phyloP scores from a whole-genome alignment of 2,797 vertebrate species.

The Hozukius guyotensis region DNA sequence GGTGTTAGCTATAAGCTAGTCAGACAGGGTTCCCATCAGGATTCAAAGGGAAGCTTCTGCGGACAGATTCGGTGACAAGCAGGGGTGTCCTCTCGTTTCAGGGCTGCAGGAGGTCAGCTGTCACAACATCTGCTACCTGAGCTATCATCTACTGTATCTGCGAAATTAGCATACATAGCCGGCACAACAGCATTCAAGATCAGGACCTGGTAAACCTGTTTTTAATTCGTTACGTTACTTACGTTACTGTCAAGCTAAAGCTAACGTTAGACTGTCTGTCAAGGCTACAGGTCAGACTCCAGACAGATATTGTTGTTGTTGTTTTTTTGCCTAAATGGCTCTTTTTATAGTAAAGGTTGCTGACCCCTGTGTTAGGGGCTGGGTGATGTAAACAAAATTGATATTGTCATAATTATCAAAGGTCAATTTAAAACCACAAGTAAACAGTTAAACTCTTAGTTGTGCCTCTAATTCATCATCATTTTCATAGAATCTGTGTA shows the following conservation, averaged over 20 bases:
- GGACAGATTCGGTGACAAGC: slow-evolving; percentile 29
- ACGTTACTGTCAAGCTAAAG: not conserved
- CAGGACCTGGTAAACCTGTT: not conserved
- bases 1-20: slow-evolving; percentile 13
- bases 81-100: slow-evolving; percentile 30
- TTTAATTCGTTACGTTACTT: no score
- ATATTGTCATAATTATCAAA: not conserved
- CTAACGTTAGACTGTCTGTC: no score
- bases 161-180: not conserved
- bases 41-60: not conserved
- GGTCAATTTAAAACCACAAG: not conserved
- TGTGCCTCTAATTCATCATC: no score
- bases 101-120: not conserved
- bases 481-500: not conserved
- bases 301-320: no score
- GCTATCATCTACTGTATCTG: not conserved
- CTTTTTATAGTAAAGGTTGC: no score
- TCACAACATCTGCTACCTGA: slow-evolving; percentile 37
- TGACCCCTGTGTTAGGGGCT: no score
- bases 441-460: not conserved
- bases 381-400: not conserved
- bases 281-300: no score
- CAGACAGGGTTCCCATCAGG: not conserved
- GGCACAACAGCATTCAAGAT: not conserved
- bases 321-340: slow-evolving; percentile 62